phyloP scores from a whole-genome alignment of 2,888 invertebrate species.

The Horisme vitalbata region DNA sequence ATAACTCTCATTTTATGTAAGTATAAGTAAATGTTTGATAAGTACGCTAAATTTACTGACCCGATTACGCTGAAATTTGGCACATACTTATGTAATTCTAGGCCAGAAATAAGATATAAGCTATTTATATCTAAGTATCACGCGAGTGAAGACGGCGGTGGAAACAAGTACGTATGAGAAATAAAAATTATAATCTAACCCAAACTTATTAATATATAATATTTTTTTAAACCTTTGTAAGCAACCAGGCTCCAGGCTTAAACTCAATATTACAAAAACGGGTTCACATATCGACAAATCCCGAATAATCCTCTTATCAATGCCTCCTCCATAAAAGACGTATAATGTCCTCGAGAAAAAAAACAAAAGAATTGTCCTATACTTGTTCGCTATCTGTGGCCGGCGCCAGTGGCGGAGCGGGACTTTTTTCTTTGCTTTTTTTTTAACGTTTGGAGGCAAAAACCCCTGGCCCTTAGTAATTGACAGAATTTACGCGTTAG shows the following conservation, averaged over 20 bases:
- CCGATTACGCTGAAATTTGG: no score
- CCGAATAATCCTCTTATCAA: slow-evolving; percentile 31
- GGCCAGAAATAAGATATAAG: no score
- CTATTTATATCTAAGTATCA: neutral
- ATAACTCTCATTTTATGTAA: no score
- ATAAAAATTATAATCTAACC: neutral
- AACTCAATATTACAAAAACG: slow-evolving; percentile 26
- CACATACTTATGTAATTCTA: no score
- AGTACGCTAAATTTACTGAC: no score
- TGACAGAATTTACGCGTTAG: slow-evolving; percentile 70
- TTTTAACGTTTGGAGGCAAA: slow-evolving; percentile 36
- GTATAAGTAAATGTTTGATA: no score
- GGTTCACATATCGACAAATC: slow-evolving; percentile 26
- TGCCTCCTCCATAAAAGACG: slow-evolving; percentile 53
- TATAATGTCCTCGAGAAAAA: slow-evolving; percentile 44
- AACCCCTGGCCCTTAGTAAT: slow-evolving; percentile 51
- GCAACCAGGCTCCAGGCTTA: slow-evolving; percentile 6
- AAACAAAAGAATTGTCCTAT: slow-evolving; percentile 52
- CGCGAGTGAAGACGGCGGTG: no score
- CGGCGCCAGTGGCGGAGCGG: slow-evolving; percentile 65
- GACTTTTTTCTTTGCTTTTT: slow-evolving; percentile 25
- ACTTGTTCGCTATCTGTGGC: slow-evolving; percentile 54
- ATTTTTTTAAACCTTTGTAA: neutral
- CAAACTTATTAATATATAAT: neutral
- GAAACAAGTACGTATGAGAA: no score